A percentile compares a stretch with the other conserved stretches of the same genome.
Conservation (phyloP, 2,888 invertebrate species). For the Heliconius erato region DNA sequence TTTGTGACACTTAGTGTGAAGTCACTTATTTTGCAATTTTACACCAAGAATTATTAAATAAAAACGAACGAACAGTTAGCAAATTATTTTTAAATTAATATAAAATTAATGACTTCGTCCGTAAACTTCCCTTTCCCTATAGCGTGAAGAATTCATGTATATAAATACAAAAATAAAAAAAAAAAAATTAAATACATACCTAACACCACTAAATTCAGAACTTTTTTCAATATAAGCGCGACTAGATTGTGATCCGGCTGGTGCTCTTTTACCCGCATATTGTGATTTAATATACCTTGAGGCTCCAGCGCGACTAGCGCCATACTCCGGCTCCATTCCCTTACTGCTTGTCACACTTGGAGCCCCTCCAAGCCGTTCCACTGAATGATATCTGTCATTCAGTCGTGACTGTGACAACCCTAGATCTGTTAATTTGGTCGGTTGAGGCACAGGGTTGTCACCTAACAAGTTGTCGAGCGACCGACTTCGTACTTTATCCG, state of each 20-base stretch:
- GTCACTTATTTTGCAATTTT: too few relatives aligned
- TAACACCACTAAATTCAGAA: conserved; percentile 89
- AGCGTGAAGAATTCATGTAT: background rate
- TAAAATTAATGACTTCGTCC: too few relatives aligned
- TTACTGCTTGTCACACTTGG: conserved; percentile 86
- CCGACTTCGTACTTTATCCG: conserved; percentile 91
- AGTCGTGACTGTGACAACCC: conserved; percentile 94
- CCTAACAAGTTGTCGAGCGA: conserved; percentile 93
- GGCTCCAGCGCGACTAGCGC: conserved; percentile 83
- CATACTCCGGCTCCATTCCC: conserved; percentile 89
- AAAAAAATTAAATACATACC: conserved; percentile 62
- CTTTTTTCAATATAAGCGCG: conserved; percentile 94
- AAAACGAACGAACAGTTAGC: too few relatives aligned
- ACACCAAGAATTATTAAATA: too few relatives aligned
- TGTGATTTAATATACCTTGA: conserved; percentile 94
- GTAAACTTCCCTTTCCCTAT: background rate
- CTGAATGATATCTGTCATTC: conserved; percentile 95
- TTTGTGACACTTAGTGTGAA: too few relatives aligned
- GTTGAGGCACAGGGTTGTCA: conserved; percentile 87
- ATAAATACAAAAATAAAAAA: background rate
- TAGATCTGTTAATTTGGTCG: conserved; percentile 89
- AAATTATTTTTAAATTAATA: too few relatives aligned
- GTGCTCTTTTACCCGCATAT: conserved; percentile 91
- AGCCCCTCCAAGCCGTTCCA: conserved; percentile 90
- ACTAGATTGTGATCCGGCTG: conserved; percentile 94